Percentiles rank a stretch among this genome's conserved stretches.
Conservation (phyloP, 2,797 vertebrate genomes). For the Buphagus erythrorhynchus region DNA sequence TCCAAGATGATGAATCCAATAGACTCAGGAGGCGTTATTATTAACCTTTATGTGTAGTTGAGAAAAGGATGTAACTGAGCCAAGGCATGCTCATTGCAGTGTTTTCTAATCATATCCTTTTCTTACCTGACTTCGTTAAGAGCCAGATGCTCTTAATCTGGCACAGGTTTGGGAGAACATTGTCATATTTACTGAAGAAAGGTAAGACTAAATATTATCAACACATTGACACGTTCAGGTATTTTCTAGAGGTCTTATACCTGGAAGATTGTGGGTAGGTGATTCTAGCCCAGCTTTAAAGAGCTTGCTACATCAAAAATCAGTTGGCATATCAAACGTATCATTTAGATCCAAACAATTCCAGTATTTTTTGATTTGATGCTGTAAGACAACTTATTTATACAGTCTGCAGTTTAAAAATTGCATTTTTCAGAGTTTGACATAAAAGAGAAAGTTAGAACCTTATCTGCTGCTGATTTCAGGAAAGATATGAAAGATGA, state of each 20-base stretch:
- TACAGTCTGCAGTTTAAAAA: neutral
- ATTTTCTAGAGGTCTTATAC: neutral
- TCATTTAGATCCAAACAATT: neutral
- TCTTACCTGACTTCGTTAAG: neutral
- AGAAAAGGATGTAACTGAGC: neutral
- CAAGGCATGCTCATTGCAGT: neutral
- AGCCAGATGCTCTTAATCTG: neutral
- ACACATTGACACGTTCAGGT: neutral
- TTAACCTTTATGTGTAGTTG: neutral
- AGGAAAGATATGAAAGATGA: neutral
- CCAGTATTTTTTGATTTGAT: neutral
- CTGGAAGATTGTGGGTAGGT: neutral
- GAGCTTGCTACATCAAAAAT: neutral
- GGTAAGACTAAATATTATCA: neutral
- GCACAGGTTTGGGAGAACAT: neutral
- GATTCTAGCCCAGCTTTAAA: neutral
- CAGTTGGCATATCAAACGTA: neutral
- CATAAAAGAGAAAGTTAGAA: neutral
- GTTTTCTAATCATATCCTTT: neutral
- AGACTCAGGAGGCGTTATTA: neutral
- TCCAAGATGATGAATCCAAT: neutral
- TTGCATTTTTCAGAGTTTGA: neutral
- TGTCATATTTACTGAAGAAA: neutral
- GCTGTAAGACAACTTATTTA: neutral
- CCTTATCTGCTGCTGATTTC: neutral